Evolutionary conservation across 1,140 invertebrate species (phyloP), one percentile per base, ranked within the genome.

Genomic region (Drosophila hydei): DNA sequence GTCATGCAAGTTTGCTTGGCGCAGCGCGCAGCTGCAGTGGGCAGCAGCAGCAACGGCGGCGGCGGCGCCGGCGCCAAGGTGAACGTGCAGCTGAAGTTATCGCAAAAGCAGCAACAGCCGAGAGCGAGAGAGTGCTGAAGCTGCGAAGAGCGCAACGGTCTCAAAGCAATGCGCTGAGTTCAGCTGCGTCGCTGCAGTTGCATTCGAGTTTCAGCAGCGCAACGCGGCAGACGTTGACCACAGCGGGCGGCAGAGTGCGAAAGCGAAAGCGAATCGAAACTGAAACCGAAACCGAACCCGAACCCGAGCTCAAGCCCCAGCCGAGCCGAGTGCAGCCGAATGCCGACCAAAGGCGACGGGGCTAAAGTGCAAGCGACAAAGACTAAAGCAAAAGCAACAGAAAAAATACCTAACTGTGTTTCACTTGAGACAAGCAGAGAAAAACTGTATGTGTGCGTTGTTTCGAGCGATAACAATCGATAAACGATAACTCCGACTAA

Each of bases 211-310:
- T 72, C 67, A 74, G 92, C 91, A 18, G 92, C 92, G 30, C 25
- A 74, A 77, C 65, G 18, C 92, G 93, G 3, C 91, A 92, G 54
- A 92, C 92, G 19, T 93, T 93, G 48, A 93, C 92, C 72, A 92
- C 92, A 18, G 91, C 92, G 91, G 92, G 92, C 92, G 92, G 55
- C 90, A 92, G 18, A 56, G 40, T 59, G 33, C 54, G 43, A 61
- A 27, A 56, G 72, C 58, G 47, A 63, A 45, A 36, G 11, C 45
- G 42, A 19, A 36, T 23, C 14, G 11, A 43, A 47, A 30, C 25
- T 27, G 38, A 56, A 60, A 40, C 5, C 38, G 12, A 40, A 48
- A n/a, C n/a, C n/a, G 11, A 33, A 33, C 30, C 36, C 27, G 27
- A 67, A 16, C 16, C 33, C 12, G 2, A 54, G 63, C 42, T 40